Evolutionary conservation across 2,113 vertebrate species (phyloP).

Genomic region (Formicarius rufipectus): DNA sequence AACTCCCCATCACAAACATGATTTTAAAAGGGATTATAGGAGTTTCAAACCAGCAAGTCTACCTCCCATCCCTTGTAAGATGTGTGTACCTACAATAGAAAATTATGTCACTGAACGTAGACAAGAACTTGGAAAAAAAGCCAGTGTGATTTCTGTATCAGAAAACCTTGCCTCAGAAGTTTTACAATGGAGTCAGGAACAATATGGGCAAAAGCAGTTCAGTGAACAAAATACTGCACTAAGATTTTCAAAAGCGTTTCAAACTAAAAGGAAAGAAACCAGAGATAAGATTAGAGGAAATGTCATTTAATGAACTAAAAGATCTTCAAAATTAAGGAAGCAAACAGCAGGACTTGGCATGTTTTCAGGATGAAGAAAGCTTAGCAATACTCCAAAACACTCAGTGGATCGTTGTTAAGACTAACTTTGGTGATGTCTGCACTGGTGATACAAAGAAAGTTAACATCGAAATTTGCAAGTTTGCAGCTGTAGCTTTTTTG

Average conservation of each 20-base stretch:
- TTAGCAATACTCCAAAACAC: not conserved
- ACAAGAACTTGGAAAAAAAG: not conserved
- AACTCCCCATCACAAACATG: not conserved
- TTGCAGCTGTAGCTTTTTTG: not conserved
- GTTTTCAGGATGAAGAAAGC: not conserved
- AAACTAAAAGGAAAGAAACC: not conserved
- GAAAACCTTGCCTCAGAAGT: not conserved
- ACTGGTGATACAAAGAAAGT: not conserved
- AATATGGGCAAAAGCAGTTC: not conserved
- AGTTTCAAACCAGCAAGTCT: not conserved
- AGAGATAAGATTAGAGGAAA: not conserved
- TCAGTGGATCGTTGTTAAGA: too few relatives aligned
- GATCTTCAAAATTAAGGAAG: not conserved
- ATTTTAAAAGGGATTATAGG: not conserved
- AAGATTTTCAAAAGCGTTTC: not conserved
- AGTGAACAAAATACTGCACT: not conserved
- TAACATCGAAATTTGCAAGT: not conserved
- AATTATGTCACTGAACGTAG: not conserved
- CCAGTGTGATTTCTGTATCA: not conserved
- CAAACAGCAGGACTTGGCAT: not conserved
- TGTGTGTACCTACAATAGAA: not conserved
- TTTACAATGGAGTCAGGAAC: not conserved
- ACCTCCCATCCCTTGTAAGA: not conserved
- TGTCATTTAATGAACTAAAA: not conserved
- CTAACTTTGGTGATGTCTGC: not conserved